phyloP scores from a whole-genome alignment of 2,113 vertebrate genomes.

The Piprites chloris region DNA sequence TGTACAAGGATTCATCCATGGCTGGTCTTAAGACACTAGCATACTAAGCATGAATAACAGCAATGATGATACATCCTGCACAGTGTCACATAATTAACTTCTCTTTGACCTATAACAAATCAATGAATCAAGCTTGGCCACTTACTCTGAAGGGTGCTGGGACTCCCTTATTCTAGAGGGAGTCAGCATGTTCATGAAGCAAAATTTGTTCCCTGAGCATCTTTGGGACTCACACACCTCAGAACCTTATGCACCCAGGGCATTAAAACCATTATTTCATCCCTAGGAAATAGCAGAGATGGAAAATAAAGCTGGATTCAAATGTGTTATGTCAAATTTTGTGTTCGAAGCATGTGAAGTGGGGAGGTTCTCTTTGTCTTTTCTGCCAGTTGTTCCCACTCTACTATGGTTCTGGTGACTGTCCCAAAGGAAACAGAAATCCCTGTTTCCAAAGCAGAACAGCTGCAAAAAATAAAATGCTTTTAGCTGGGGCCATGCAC shows the following conservation, averaged over 20 bases:
- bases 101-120: conserved; percentile 20
- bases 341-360: background rate
- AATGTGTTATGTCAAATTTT: background rate
- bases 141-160: background rate
- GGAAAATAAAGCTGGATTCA: background rate
- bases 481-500: background rate
- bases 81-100: background rate
- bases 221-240: background rate
- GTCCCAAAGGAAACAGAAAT: background rate
- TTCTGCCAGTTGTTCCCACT: background rate
- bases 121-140: background rate
- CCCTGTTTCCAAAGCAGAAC: background rate
- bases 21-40: background rate
- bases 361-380: background rate
- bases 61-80: background rate
- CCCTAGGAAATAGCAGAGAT: background rate
- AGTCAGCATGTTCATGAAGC: background rate
- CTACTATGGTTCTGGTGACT: background rate
- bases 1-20: background rate
- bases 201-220: background rate
- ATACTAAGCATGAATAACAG: background rate
- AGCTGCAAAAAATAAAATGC: background rate
- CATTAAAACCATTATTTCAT: background rate
- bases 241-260: background rate
- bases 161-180: background rate